Evolutionary conservation across 92 coral and sea anemone species (phyloP), one percentile per base, ranked within the genome.

Genomic region (Anthopleura xanthogrammica): DNA sequence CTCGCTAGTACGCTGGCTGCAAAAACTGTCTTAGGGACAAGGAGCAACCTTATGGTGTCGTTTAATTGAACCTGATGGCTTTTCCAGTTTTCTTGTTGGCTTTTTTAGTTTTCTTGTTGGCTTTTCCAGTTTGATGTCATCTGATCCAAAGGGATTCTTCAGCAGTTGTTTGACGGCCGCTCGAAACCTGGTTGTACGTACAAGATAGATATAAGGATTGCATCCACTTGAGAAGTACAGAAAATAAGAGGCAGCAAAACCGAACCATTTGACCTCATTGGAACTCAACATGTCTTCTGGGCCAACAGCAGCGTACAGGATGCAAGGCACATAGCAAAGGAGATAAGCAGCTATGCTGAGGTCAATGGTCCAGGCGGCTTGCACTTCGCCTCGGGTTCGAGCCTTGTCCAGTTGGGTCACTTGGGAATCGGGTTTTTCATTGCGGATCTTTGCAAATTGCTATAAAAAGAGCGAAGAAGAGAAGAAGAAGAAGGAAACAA

Each of bases 221-320:
- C 85, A 86, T 24, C 80, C 82, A 77, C 89, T 86, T 42, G 89
- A 80, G 46, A 75, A 60, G 81, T 73, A 82, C 19, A 76, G 66
- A 40, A 81, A 86, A 48, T 13, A 81, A 60, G 42, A 75, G 16
- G 89, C 81, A 41, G 50, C 70, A 56, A 86, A 80, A 41, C 81
- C 89, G 65, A 86, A 77, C 89, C 89, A 86, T 14, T 75, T 76
- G 41, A 68, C 60, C 29, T 1, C 65, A 29, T 72, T 65, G 36
- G 87, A 52, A n/a, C 58, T 76, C 5, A 66, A 2, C 42, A 84
- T 65, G 7, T 84, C 58, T 14, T 56, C 66, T n/a, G 29, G 57
- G 20, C 77, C 77, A 60, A 77, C 17, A 13, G 50, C 56, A 12
- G 76, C 10, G 62, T 77, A 84, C 7, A 76, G 16, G 65, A 84